Base-by-base conservation (phyloP, 2,888 invertebrate species). In the Lagria hirta region DNA sequence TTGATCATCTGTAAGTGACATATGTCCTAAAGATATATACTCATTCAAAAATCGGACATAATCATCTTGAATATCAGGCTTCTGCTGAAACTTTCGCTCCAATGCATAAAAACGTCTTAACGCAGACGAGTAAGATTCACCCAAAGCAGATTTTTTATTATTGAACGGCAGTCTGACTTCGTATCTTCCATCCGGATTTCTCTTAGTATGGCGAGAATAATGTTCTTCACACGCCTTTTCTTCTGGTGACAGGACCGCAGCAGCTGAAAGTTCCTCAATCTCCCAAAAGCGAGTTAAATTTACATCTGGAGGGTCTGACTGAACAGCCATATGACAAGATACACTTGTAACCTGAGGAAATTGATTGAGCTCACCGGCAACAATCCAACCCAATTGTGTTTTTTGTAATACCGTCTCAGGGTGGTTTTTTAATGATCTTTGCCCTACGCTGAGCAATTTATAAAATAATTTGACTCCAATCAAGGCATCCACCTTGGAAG, bases 151-250 rank as follows among this genome's bases (percentile, higher is more conserved):
- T 2, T 6, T 5, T 6, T 4, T 13, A 3, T 21, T 21, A 24
- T 40, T 38, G 16, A 51, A 35, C 21, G 49, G 46, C 8, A 49
- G 18, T 12, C 16, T 28, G 1, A 49, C 49, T 4, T 24, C 43
- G 22, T 32, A 49, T 10, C 27, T 24, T 6, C 49, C 46, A 8
- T 34, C 29, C 6, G 14, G 28, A 16, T 34, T 21, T 24, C 44
- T 10, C 4, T 6, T 30, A 11, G 34, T 30, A 3, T 17, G 43
- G 11, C 20, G 1, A n/a, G 42, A 7, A 21, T 26, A 49, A 13
- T 28, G 28, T n/a, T 26, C 12, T 32, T 49, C 47, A 32, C 49
- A 49, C 1, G 8, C 7, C 34, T 27, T 8, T 14, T 49, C 47
- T 22, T 48, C 47, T 15, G n/a, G 13, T 6, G 14, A n/a, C n/a